Conservation (phyloP, 2,888 invertebrate species). For the Drosophila melanocephala region DNA sequence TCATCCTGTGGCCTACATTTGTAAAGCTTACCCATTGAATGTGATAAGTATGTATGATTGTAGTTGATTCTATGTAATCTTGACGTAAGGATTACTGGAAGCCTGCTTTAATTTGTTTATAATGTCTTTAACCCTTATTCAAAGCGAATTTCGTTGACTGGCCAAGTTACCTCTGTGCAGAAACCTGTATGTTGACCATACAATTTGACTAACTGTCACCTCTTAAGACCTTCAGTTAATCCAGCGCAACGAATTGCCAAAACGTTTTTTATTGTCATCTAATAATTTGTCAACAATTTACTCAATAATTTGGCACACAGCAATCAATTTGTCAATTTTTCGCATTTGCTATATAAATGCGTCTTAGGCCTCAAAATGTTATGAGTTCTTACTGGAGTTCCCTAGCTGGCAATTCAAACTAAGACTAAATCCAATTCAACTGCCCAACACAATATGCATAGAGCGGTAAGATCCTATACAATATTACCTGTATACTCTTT, state of each 20-base stretch:
- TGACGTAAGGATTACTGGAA: neutral
- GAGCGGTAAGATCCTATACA: slow-evolving; percentile 45
- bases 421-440: slow-evolving; percentile 72
- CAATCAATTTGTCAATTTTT: slow-evolving; percentile 42
- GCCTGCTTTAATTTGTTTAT: neutral
- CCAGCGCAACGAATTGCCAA: slow-evolving; percentile 42
- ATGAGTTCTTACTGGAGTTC: slow-evolving; percentile 80
- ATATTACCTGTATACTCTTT: neutral
- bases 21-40: neutral
- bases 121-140: neutral
- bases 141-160: neutral
- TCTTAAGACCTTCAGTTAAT: slow-evolving; percentile 66
- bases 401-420: slow-evolving; percentile 69
- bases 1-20: slow-evolving; percentile 2
- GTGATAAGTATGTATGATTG: neutral
- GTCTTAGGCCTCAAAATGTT: slow-evolving; percentile 33
- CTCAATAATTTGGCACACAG: slow-evolving; percentile 24
- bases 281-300: slow-evolving; percentile 33
- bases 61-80: neutral
- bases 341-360: slow-evolving; percentile 60
- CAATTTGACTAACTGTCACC: slow-evolving; percentile 6
- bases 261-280: slow-evolving; percentile 30
- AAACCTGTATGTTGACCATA: slow-evolving; percentile 14
- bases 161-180: neutral
- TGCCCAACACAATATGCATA: slow-evolving; percentile 53